Evolutionary conservation across 2,888 invertebrate genomes (phyloP).

Genomic region (Dinocampus coccinellae): DNA sequence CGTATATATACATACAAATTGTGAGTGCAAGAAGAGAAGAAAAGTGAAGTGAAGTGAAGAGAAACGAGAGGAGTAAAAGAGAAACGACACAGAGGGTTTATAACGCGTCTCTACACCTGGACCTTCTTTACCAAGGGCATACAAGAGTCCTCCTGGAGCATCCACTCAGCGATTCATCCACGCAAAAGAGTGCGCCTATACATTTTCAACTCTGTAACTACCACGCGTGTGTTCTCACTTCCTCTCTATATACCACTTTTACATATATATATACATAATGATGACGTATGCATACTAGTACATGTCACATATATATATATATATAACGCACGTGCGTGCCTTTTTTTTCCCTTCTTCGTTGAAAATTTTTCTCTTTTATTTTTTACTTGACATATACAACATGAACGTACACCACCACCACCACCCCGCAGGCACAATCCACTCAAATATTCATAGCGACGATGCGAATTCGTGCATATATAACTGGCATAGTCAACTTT

Average conservation of each 20-base stretch:
- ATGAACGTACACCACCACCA: constrained; percentile 16
- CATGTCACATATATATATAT: not conserved
- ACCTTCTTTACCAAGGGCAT: constrained; percentile 61
- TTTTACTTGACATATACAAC: not conserved
- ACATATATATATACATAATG: not conserved
- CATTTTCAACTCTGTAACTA: constrained; percentile 43
- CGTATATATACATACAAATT: not conserved
- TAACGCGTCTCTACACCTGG: constrained; percentile 61
- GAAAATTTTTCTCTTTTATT: constrained; percentile 6
- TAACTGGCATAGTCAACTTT: constrained; percentile 39
- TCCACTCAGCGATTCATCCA: constrained; percentile 62
- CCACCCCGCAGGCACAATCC: constrained; percentile 30
- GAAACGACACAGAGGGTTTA: constrained; percentile 16
- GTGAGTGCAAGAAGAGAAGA: constrained; percentile 6
- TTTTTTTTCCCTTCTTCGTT: not conserved
- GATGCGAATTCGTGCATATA: constrained; percentile 31
- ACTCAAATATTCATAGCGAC: constrained; percentile 37
- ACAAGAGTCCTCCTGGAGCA: constrained; percentile 60
- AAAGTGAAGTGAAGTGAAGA: not conserved
- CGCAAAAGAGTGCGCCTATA: constrained; percentile 57
- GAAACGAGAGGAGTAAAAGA: constrained; percentile 23
- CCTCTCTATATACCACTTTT: constrained; percentile 11
- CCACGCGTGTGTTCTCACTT: constrained; percentile 36
- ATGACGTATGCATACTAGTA: not conserved
- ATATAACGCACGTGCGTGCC: not conserved